A percentile compares a stretch with the other conserved stretches of the same genome.
Evolutionary conservation across 2,113 vertebrate genomes (phyloP).

Genomic region (Polyodon spathula): DNA sequence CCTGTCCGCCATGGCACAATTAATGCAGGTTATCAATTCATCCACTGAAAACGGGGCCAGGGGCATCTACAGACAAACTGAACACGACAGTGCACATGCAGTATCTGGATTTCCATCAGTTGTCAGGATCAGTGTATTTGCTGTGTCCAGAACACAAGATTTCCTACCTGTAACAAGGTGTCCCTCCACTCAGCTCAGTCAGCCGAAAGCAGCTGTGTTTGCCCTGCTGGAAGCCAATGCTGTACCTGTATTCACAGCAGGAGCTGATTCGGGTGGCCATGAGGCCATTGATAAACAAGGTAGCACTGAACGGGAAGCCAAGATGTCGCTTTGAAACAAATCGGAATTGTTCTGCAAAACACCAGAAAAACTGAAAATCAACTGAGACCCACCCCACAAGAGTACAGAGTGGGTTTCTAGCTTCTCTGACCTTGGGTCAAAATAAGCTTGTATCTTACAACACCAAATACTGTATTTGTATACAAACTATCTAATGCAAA

Average conservation of each 20-base stretch:
- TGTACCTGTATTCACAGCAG: slow-evolving; percentile 66
- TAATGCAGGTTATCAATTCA: no score
- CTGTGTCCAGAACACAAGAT: neutral
- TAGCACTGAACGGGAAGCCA: slow-evolving; percentile 59
- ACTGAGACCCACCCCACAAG: no score
- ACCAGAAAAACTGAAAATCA: neutral
- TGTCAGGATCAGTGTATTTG: no score
- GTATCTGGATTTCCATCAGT: neutral
- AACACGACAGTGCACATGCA: no score
- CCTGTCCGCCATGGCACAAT: no score
- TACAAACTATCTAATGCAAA: no score
- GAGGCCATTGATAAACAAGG: slow-evolving; percentile 55
- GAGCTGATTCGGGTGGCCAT: slow-evolving; percentile 55
- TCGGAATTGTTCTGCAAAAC: slow-evolving; percentile 52
- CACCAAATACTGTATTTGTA: no score
- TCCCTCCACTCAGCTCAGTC: slow-evolving; percentile 50
- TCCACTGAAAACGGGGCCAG: no score
- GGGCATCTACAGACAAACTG: no score
- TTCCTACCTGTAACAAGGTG: slow-evolving; percentile 58
- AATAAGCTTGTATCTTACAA: no score
- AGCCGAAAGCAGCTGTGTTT: slow-evolving; percentile 55
- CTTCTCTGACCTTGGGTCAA: no score
- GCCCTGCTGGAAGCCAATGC: slow-evolving; percentile 61
- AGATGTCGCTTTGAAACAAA: slow-evolving; percentile 58
- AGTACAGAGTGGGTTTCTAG: no score